Evolutionary conservation across 2,797 vertebrate species (phyloP), one percentile per base, ranked within the genome.

Genomic region (Anisognathus igniventris): DNA sequence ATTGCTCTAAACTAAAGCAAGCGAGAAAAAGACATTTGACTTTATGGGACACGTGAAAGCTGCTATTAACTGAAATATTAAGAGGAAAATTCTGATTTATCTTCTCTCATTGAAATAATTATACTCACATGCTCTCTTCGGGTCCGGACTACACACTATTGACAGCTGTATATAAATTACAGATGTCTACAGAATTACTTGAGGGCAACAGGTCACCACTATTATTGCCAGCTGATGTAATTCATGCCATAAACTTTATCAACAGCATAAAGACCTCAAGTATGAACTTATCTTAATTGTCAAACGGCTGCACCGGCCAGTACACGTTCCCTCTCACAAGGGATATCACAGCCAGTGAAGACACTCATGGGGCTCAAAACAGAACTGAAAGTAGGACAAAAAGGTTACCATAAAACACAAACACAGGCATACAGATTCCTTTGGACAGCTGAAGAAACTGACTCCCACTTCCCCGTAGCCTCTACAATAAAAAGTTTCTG

Each of bases 221-320:
- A 51, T 93, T 86, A 92, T 50, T 66, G 73, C 51, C 75, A 88
- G 70, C 61, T 92, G 84, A 96, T 91, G 87, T 94, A 83, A 96
- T 78, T 80, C 0, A 1, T 5, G 0, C 75, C 85, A 93, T 92
- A 85, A 96, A 95, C 33, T 83, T 91, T 88, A 95, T 68, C 78
- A 73, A 65, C 31, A 45, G 57, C 78, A 74, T 79, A 68, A 86
- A 82, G 71, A 84, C 15, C 53, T 91, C 6, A 58, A 95, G 39
- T 62, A 91, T 51, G 75, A 91, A 84, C 72, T 83, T 87, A 67
- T 73, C 71, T 93, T 65, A 62, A 82, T 61, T 61, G 37, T 25
- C 83, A 54, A 85, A 70, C 7, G 2, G 7, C 64, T 92, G 61
- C 60, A 44, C 39, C 47, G 17, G 31, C 24, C 4, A 1, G 28